Evolutionary conservation across 2,797 vertebrate species (phyloP), one percentile per base, ranked within the genome.

Genomic region (Hafferia zeledoni): DNA sequence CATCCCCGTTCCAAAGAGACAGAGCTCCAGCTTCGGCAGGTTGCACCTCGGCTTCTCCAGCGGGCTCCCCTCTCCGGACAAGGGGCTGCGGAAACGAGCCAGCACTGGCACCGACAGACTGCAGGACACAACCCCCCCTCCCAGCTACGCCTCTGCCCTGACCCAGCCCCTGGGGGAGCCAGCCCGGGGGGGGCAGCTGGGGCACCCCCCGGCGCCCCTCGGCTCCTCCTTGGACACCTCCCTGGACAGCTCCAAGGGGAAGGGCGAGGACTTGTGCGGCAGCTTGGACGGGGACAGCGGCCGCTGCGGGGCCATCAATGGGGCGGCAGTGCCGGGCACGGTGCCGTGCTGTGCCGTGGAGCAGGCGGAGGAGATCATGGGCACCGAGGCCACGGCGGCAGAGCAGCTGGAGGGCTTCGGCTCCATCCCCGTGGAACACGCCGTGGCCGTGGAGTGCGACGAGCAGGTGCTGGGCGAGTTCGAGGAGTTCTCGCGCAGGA

Each of bases 391-490:
- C 4, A 99, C 98, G 0, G 96, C 97, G 0, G 98, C 98, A 1
- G 98, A 98, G n/a, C 98, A 98, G 52, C 95, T 99, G 6, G 99
- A 98, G 57, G 99, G 98, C 33, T 99, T 99, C 84, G 98, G 96
- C 87, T 99, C 98, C 97, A 99, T 99, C 97, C 99, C 99, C 0
- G 99, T 99, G 96, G 99, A 99, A 65, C 99, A 98, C 0, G 99
- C 99, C 0, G 99, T 99, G n/a, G 99, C 99, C 0, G 99, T 99
- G 86, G 99, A 99, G 95, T 99, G 99, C 8, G 99, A 99, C 1
- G 99, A 99, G 35, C 99, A 99, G 96, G 99, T 99, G 60, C 98
- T 99, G 65, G 99, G 99, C 2, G 99, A 99, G 95, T 99, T 99
- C 8, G 99, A 99, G 93, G 99, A 99, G 98, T 99, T 99, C 98